phyloP scores from a whole-genome alignment of 2,113 vertebrate species.

The Stercorarius parasiticus region DNA sequence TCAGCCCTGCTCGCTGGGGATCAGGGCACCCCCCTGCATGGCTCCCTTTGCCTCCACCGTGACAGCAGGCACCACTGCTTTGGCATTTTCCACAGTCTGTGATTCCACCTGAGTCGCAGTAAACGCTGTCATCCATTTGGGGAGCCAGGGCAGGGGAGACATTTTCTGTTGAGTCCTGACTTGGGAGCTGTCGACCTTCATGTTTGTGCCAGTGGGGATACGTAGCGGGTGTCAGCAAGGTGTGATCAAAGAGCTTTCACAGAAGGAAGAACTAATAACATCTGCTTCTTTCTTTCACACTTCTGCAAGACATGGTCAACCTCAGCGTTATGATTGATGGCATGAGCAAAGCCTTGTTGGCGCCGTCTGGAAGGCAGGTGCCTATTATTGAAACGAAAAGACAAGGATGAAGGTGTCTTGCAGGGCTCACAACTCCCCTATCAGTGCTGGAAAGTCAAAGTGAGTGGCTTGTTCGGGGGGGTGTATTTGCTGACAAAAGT shows the following conservation, averaged over 20 bases:
- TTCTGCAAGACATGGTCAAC: background rate
- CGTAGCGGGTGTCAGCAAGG: background rate
- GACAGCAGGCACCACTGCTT: background rate
- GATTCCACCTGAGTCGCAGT: background rate
- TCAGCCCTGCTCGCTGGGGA: background rate
- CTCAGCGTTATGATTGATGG: slow-evolving; percentile 53
- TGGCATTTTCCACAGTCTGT: background rate
- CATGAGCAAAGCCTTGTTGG: slow-evolving; percentile 54
- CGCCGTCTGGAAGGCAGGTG: slow-evolving; percentile 43
- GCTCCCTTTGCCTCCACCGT: background rate
- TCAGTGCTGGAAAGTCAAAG: slow-evolving; percentile 27
- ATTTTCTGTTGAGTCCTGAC: background rate
- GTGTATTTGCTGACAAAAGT: slow-evolving; percentile 75
- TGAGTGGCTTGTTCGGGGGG: slow-evolving; percentile 58
- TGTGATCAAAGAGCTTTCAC: slow-evolving; percentile 9
- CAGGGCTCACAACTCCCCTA: slow-evolving; percentile 24
- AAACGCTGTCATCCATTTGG: background rate
- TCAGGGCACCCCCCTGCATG: background rate
- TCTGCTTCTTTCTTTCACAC: slow-evolving; percentile 23
- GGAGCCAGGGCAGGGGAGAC: background rate
- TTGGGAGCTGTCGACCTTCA: background rate
- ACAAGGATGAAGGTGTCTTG: slow-evolving; percentile 44
- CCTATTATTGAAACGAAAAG: slow-evolving; percentile 22
- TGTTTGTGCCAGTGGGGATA: background rate
- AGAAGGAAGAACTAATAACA: slow-evolving; percentile 17